Evolutionary conservation across 2,888 invertebrate genomes (phyloP).

Genomic region (Mythimna loreyi): DNA sequence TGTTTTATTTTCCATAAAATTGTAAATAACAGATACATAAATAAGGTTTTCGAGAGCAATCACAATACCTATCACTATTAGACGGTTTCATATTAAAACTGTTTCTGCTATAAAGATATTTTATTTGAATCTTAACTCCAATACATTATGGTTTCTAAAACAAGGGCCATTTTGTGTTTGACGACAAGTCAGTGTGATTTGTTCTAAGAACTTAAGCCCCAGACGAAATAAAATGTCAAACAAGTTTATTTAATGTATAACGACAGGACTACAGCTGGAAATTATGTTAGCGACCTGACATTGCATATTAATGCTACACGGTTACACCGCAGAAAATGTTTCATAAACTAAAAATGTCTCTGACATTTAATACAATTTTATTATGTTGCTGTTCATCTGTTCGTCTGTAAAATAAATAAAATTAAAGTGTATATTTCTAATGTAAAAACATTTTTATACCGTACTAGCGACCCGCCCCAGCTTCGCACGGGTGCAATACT

Average conservation of each 20-base stretch:
- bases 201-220: slow-evolving; percentile 62
- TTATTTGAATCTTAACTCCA: slow-evolving; percentile 10
- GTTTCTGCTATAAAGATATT: too few relatives aligned
- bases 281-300: slow-evolving; percentile 52
- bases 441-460: too few relatives aligned
- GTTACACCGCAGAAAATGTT: slow-evolving; percentile 35
- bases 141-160: slow-evolving; percentile 7
- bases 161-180: slow-evolving; percentile 53
- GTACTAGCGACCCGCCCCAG: too few relatives aligned
- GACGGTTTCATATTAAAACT: slow-evolving; percentile 15
- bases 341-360: slow-evolving; percentile 44
- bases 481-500: too few relatives aligned
- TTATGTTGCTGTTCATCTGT: slow-evolving; percentile 33
- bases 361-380: slow-evolving; percentile 42
- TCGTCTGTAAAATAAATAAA: too few relatives aligned
- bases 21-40: not conserved
- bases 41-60: too few relatives aligned
- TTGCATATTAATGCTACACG: slow-evolving; percentile 45
- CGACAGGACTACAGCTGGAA: slow-evolving; percentile 43
- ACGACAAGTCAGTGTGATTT: slow-evolving; percentile 60
- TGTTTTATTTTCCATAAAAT: not conserved
- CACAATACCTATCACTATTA: not conserved
- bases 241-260: slow-evolving; percentile 66
- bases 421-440: too few relatives aligned
- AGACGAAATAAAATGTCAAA: slow-evolving; percentile 69